These are phyloP conservation scores for Caenorhabditis becei DNA, from an alignment of 2,888 invertebrate genomes.

Conservation along the genomic window DNA sequence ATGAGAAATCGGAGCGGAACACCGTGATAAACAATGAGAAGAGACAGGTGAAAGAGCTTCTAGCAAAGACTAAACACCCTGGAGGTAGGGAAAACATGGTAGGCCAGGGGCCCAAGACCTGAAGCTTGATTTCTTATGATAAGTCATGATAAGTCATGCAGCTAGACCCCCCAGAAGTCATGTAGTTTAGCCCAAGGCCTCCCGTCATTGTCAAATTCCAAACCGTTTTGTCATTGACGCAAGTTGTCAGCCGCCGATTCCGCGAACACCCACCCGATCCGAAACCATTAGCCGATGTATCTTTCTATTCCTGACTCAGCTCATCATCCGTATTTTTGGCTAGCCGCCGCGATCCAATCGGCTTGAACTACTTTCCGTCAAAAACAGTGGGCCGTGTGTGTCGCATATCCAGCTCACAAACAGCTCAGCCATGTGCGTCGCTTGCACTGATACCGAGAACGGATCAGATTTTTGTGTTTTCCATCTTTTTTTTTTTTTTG, in stretches of 20 bases:
- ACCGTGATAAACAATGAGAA: too few species aligned
- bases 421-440: constrained; percentile 31
- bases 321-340: constrained; percentile 29
- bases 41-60: too few species aligned
- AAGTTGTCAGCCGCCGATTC: background rate
- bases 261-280: background rate
- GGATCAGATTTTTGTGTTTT: constrained; percentile 12
- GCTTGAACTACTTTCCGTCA: constrained; percentile 35
- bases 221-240: background rate
- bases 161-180: too few species aligned
- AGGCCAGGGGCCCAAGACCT: too few species aligned
- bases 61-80: too few species aligned
- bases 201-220: background rate
- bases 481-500: constrained; percentile 14
- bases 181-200: too few species aligned
- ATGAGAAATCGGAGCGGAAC: too few species aligned
- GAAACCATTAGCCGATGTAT: background rate
- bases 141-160: too few species aligned
- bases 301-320: constrained; percentile 27
- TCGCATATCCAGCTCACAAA: constrained; percentile 39
- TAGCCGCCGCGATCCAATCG: constrained; percentile 17
- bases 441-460: constrained; percentile 34
- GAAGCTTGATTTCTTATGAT: too few species aligned
- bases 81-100: too few species aligned
- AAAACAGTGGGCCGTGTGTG: constrained; percentile 41